phyloP scores from a whole-genome alignment of 2,797 vertebrate species.

The Pangasius krempfi region DNA sequence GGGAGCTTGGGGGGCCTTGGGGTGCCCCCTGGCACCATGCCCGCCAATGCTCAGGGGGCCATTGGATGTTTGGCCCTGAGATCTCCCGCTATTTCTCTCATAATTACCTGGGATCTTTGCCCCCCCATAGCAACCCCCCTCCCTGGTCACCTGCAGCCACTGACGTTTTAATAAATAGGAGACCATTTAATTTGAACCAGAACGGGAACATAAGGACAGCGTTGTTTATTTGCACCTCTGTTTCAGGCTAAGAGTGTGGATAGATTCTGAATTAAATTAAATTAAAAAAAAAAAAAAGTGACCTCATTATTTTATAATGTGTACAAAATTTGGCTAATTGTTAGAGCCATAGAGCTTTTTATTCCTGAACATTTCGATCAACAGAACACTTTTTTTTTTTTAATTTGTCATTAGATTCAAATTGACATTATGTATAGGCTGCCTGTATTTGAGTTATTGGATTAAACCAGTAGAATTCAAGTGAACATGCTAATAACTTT shows the following conservation, averaged over 20 bases:
- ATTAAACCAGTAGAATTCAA: not conserved
- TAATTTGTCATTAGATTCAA: not conserved
- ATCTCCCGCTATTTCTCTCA: slow-evolving; percentile 30
- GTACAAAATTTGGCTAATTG: not conserved
- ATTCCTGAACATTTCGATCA: not conserved
- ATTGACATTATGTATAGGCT: not conserved
- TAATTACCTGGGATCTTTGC: slow-evolving; percentile 46
- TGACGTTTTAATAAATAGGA: slow-evolving; percentile 37
- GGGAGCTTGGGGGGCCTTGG: slow-evolving; percentile 63
- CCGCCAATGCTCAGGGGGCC: slow-evolving; percentile 66
- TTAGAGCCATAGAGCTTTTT: not conserved
- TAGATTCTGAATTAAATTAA: not conserved
- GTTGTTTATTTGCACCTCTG: slow-evolving; percentile 62
- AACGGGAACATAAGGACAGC: slow-evolving; percentile 56
- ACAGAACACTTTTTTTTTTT: not conserved
- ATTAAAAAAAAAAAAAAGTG: too few species aligned
- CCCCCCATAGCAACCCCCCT: not conserved
- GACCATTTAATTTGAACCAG: not conserved
- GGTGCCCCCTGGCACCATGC: slow-evolving; percentile 68
- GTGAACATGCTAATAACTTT: not conserved
- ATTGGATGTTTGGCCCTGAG: slow-evolving; percentile 54
- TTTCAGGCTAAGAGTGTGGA: slow-evolving; percentile 32
- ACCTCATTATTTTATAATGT: not conserved
- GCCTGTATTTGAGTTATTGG: not conserved
- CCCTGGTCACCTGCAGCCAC: slow-evolving; percentile 65